A percentile compares a stretch with the other conserved stretches of the same genome.
Evolutionary conservation across 2,797 vertebrate species (phyloP).

Genomic region (Tachyglossus aculeatus): DNA sequence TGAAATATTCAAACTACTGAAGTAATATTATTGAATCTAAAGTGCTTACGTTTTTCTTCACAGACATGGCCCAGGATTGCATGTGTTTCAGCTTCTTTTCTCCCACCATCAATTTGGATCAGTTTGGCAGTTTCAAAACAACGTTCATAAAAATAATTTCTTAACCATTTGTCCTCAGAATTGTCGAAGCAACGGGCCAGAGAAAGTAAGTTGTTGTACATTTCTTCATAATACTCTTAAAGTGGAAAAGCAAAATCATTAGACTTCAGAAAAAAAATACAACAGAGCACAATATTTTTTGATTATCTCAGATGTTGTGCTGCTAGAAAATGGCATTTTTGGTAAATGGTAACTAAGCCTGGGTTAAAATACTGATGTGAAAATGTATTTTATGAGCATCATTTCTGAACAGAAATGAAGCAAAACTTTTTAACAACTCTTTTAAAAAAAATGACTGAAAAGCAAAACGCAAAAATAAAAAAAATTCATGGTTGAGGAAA

Average conservation of each 20-base stretch:
- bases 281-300: neutral
- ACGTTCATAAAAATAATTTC: constrained; percentile 76
- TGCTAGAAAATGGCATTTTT: too few relatives aligned
- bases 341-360: too few relatives aligned
- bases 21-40: too few relatives aligned
- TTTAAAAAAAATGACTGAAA: rapidly evolving
- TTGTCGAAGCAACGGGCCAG: constrained; percentile 75
- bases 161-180: constrained; percentile 75
- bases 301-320: too few relatives aligned
- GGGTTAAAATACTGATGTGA: constrained; percentile 15
- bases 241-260: constrained; percentile 41
- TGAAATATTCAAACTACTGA: too few relatives aligned
- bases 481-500: neutral
- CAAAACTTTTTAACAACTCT: neutral
- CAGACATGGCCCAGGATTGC: constrained; percentile 69
- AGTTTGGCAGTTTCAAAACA: constrained; percentile 71
- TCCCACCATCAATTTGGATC: constrained; percentile 73
- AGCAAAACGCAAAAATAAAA: neutral
- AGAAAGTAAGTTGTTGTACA: constrained; percentile 73
- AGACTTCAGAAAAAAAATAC: neutral
- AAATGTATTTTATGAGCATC: neutral
- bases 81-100: constrained; percentile 73
- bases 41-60: constrained; percentile 75
- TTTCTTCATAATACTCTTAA: constrained; percentile 69
- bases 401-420: neutral